Percentiles rank a stretch among this genome's conserved stretches.
phyloP scores from a whole-genome alignment of 1,140 invertebrate genomes.

The Heliconius himera region DNA sequence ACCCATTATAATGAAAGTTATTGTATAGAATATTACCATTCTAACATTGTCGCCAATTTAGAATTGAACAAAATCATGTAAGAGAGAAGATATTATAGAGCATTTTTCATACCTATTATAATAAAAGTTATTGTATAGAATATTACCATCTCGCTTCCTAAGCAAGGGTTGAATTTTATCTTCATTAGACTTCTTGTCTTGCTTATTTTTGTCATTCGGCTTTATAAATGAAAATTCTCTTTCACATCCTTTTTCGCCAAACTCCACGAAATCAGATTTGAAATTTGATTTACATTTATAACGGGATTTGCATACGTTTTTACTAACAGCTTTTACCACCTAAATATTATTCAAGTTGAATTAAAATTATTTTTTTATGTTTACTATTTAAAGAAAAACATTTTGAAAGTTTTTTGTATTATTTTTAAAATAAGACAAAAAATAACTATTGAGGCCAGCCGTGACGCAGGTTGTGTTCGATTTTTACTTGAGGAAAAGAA shows the following conservation, averaged over 20 bases:
- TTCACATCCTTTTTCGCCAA: slow-evolving; percentile 33
- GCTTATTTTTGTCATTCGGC: neutral
- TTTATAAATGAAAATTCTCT: slow-evolving; percentile 24
- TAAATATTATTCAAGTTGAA: slow-evolving; percentile 17
- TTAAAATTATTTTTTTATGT: no score
- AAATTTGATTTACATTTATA: slow-evolving; percentile 42
- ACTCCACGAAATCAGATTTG: slow-evolving; percentile 33
- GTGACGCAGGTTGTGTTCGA: no score
- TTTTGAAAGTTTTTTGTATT: no score
- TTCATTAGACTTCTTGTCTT: neutral
- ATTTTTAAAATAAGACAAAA: no score
- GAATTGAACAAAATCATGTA: no score
- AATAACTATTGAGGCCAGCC: no score
- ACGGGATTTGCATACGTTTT: slow-evolving; percentile 38
- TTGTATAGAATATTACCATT: neutral
- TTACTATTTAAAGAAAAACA: no score
- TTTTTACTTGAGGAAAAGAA: no score
- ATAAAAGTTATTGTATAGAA: neutral
- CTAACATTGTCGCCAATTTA: no score
- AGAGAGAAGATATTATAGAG: no score
- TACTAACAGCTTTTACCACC: slow-evolving; percentile 37
- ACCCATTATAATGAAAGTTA: no score
- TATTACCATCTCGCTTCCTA: neutral
- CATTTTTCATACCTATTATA: no score
- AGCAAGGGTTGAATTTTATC: slow-evolving; percentile 5